A percentile compares a stretch with the other conserved stretches of the same genome.
Conservation (phyloP, 2,797 vertebrate genomes). For the Protonibea diacanthus region DNA sequence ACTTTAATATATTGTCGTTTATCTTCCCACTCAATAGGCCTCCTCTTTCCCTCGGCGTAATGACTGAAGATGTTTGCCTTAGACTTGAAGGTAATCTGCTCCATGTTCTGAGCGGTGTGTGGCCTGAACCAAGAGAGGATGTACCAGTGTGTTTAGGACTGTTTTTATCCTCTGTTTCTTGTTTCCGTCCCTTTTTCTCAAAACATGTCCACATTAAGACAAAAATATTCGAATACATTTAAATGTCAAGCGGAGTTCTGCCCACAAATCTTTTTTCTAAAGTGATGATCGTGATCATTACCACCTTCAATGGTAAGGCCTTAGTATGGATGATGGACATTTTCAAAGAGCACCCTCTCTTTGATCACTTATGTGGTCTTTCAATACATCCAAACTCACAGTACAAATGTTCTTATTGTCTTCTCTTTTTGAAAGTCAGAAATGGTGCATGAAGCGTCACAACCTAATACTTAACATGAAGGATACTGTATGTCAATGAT, state of each 20-base stretch:
- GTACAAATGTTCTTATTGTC: neutral
- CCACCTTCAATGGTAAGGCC: neutral
- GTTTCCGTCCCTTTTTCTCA: neutral
- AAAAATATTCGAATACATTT: neutral
- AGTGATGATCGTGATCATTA: neutral
- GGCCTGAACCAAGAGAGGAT: slow-evolving; percentile 13
- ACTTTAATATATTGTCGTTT: slow-evolving; percentile 25
- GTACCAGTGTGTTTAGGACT: neutral
- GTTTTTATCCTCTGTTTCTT: slow-evolving; percentile 6
- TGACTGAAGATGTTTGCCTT: slow-evolving; percentile 32
- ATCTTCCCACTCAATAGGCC: slow-evolving; percentile 16
- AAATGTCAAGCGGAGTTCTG: neutral
- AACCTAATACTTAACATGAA: no score
- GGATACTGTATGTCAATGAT: neutral
- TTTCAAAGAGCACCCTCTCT: neutral
- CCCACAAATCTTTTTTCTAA: neutral
- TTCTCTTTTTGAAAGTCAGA: neutral
- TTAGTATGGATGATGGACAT: neutral
- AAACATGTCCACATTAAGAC: neutral
- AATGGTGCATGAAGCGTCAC: neutral
- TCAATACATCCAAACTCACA: neutral
- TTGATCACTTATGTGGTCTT: neutral
- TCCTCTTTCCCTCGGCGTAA: neutral
- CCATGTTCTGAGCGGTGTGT: slow-evolving; percentile 20
- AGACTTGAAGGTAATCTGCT: slow-evolving; percentile 22